These are phyloP conservation scores for Oreochromis spilurus DNA, from an alignment of 2,113 vertebrate species.

Conservation along the genomic window DNA sequence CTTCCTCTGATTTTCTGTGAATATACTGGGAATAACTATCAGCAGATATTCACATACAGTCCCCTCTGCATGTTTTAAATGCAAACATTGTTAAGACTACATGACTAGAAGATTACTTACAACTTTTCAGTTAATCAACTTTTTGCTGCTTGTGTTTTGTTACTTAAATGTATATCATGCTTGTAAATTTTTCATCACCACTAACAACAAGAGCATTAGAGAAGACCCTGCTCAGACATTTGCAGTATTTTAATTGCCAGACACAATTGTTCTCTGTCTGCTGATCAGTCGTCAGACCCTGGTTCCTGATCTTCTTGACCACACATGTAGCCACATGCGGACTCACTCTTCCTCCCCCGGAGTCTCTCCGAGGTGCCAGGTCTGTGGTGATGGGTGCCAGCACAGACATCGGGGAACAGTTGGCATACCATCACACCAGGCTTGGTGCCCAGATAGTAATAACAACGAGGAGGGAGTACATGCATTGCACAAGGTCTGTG, in stretches of 20 bases:
- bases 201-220: neutral
- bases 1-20: neutral
- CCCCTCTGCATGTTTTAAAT: neutral
- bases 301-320: constrained; percentile 23
- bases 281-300: constrained; percentile 17
- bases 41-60: neutral
- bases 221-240: neutral
- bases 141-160: neutral
- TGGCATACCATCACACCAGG: constrained; percentile 75
- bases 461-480: constrained; percentile 68
- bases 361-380: constrained; percentile 61
- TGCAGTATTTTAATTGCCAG: neutral
- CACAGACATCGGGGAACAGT: constrained; percentile 79
- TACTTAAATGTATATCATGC: neutral
- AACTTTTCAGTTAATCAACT: neutral
- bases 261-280: neutral
- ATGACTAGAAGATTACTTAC: neutral
- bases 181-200: neutral
- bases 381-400: constrained; percentile 75
- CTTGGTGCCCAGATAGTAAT: constrained; percentile 75
- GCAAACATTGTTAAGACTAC: neutral
- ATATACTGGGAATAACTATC: neutral
- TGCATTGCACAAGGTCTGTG: constrained; percentile 71
- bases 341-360: constrained; percentile 45
- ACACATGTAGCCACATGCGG: constrained; percentile 46